Evolutionary conservation across 2,113 vertebrate genomes (phyloP), one percentile per base, ranked within the genome.

Genomic region (Neodontobutis hainanensis): DNA sequence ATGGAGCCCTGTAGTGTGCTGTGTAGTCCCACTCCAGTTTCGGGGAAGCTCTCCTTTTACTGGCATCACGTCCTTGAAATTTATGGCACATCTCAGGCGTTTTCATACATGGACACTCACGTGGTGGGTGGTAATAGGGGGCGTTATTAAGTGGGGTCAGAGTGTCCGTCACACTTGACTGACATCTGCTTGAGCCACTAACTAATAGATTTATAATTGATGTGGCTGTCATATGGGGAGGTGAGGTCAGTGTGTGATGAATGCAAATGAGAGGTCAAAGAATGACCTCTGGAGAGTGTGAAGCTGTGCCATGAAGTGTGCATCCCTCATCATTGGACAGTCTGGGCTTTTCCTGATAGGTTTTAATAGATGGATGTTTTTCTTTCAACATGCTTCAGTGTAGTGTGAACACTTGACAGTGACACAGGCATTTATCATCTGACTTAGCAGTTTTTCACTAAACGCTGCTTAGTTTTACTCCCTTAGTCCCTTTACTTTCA

Each of bases 121-220:
- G 61, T 42, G 0, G 51, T 9, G 52, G 59, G 65, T 70, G 82
- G 80, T 89, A 84, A 76, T 65, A n/a, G n/a, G n/a, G 65, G 11
- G 62, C 27, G 72, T 68, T 74, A 45, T 70, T 86, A 71, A 65
- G 44, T 80, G 70, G 78, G 85, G 86, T 83, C 78, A 81, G 52
- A 68, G 69, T 66, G 68, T 83, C 74, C 61, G 70, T 79, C 71
- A 78, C 75, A 68, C 86, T 80, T 80, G 82, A 89, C 69, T 81
- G 85, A 74, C 80, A 74, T 86, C 80, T 77, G 81, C 72, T 87
- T 51, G 69, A 71, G 78, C 48, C 74, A 47, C 68, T 78, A 81
- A 88, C 83, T 83, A 87, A 88, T 65, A 58, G 62, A 76, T 74
- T 6, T 27, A 56, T 90, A 88, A 88, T 87, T 78, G 59, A 82